Conservation (phyloP, 2,113 vertebrate species). For the Protobothrops mucrosquamatus region DNA sequence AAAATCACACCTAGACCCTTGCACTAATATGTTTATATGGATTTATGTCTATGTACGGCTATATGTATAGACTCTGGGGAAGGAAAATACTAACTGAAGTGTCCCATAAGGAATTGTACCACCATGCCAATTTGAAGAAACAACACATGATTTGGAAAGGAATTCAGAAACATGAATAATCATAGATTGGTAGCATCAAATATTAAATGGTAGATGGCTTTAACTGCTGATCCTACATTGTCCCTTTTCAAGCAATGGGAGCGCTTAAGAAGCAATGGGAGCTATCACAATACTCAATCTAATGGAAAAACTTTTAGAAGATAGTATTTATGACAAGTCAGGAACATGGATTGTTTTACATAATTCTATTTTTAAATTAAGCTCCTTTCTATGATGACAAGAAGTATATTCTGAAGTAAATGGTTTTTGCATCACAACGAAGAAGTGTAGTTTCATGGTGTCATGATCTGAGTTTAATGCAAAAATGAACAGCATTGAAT, state of each 20-base stretch:
- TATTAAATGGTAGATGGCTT: neutral
- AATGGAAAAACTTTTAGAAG: neutral
- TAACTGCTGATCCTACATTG: neutral
- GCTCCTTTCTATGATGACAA: neutral
- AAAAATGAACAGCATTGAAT: neutral
- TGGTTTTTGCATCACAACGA: neutral
- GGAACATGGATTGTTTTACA: neutral
- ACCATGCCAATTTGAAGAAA: fast-evolving
- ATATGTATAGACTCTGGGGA: neutral
- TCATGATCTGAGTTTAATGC: neutral
- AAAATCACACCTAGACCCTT: neutral
- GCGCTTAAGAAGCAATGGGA: neutral
- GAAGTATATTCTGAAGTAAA: neutral
- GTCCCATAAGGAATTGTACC: fast-evolving
- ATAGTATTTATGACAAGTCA: neutral
- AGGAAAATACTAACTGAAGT: fast-evolving
- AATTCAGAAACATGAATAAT: neutral
- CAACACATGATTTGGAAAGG: fast-evolving
- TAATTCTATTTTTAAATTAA: neutral
- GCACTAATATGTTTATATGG: neutral
- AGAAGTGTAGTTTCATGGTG: neutral
- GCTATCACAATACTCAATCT: neutral
- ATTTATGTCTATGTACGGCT: neutral
- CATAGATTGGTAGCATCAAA: neutral
- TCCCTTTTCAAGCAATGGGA: neutral